Percentiles rank a stretch among this genome's conserved stretches.
phyloP scores from a whole-genome alignment of 2,113 vertebrate species.

The Anguilla rostrata region DNA sequence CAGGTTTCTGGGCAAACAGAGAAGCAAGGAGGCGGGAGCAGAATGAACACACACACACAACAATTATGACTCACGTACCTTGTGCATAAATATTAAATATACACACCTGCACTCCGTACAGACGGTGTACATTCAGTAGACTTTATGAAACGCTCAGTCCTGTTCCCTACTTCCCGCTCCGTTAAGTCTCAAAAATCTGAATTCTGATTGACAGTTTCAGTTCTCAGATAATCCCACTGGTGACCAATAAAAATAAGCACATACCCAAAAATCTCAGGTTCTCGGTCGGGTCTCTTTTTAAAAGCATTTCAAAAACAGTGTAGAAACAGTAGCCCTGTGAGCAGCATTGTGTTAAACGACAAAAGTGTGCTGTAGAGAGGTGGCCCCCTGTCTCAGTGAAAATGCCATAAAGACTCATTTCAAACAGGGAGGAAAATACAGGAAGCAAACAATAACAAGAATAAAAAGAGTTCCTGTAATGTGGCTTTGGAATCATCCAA shows the following conservation, averaged over 20 bases:
- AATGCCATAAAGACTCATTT: background rate
- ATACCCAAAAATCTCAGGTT: too few relatives aligned
- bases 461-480: background rate
- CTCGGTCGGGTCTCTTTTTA: too few relatives aligned
- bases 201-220: background rate
- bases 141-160: too few relatives aligned
- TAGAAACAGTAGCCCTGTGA: background rate
- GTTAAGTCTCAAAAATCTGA: background rate
- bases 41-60: background rate
- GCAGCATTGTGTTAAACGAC: slow-evolving; percentile 32
- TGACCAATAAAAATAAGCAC: background rate
- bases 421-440: background rate
- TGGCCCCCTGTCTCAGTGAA: slow-evolving; percentile 39
- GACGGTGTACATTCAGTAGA: too few relatives aligned
- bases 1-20: slow-evolving; percentile 83
- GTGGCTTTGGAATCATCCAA: background rate
- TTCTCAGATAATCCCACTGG: background rate
- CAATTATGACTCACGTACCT: background rate
- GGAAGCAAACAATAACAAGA: background rate
- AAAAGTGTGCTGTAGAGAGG: slow-evolving; percentile 34
- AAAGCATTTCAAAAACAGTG: background rate
- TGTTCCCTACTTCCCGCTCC: background rate
- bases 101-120: background rate
- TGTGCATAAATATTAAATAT: background rate
- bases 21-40: background rate